Conservation (phyloP, 2,888 invertebrate genomes). For the Sarcophaga carnaria region DNA sequence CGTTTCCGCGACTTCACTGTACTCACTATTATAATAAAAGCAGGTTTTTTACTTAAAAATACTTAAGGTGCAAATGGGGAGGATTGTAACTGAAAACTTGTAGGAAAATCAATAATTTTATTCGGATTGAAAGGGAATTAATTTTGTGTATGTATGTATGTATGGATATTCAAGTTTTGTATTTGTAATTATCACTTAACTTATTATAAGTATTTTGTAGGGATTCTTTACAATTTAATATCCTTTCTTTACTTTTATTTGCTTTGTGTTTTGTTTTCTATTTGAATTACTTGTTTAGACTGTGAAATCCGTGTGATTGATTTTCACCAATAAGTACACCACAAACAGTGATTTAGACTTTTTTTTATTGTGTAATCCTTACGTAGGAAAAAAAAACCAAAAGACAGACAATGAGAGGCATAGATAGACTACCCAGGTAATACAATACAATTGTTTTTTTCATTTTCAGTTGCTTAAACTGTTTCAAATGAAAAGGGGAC, state of each 20-base stretch:
- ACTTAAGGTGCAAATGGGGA: conserved; percentile 41
- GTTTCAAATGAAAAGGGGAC: no score
- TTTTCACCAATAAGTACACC: conserved; percentile 59
- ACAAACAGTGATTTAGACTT: conserved; percentile 36
- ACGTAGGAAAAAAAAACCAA: no score
- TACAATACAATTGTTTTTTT: no score
- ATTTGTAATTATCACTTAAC: conserved; percentile 58
- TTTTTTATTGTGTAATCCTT: conserved; percentile 31
- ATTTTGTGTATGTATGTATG: not conserved
- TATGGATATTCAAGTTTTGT: not conserved
- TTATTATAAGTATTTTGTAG: conserved; percentile 50
- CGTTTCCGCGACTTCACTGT: no score
- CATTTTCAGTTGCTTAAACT: no score
- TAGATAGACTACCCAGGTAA: no score
- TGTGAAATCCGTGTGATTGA: conserved; percentile 56
- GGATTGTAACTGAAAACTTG: conserved; percentile 60
- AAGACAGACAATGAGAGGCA: no score
- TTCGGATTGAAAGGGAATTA: not conserved
- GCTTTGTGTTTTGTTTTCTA: not conserved
- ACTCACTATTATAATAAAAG: no score
- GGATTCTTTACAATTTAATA: conserved; percentile 64
- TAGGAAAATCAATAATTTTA: conserved; percentile 54
- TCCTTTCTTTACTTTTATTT: conserved; percentile 41
- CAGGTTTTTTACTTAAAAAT: conserved; percentile 4
- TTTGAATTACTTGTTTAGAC: conserved; percentile 20